Base-by-base conservation (phyloP, 2,113 vertebrate species). In the Cromileptes altivelis region DNA sequence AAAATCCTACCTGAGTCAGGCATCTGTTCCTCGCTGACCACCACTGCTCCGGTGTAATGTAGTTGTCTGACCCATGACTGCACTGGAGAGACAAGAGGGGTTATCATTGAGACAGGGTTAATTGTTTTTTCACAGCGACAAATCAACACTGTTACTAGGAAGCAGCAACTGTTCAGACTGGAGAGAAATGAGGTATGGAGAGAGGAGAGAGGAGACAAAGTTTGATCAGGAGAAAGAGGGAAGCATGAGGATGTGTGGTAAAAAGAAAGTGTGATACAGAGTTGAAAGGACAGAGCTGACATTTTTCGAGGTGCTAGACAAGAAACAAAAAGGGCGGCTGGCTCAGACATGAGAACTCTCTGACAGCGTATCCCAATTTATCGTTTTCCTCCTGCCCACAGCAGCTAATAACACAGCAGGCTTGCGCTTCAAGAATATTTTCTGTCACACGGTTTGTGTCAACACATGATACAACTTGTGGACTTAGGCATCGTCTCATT, bases 11-110 rank as follows among this genome's bases (percentile, higher is more conserved):
- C 91, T 85, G 86, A 17, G 30, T 68, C 25, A 1, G 23, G 78
- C 75, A 69, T 70, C 79, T 91, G 73, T 56, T 84, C 78, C 81
- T 86, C 23, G 50, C 87, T 42, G 84, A 85, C 40, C 78, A 25
- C 91, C 92, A 94, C 87, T 93, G 93, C 74, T 94, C 93, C 6
- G 91, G 89, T 61, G 90, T 91, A 27, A 92, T 91, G 85, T 93
- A 94, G 89, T 90, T 94, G 74, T 93, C 85, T 23, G 70, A 78
- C 47, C 49, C 80, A 27, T 80, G 83, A 75, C 37, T 64, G 84
- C 61, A 84, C 93, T 93, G 85, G 53, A 57, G 62, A 84, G 75
- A 91, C 61, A 71, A 55, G 45, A 65, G 19, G 67, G 14, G 49
- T 56, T 65, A 64, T n/a, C 9, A 0, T 53, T 0, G 11, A 25